Evolutionary conservation across 2,888 invertebrate genomes (phyloP), one percentile per base, ranked within the genome.

Genomic region (Ichneumoninae sp.): DNA sequence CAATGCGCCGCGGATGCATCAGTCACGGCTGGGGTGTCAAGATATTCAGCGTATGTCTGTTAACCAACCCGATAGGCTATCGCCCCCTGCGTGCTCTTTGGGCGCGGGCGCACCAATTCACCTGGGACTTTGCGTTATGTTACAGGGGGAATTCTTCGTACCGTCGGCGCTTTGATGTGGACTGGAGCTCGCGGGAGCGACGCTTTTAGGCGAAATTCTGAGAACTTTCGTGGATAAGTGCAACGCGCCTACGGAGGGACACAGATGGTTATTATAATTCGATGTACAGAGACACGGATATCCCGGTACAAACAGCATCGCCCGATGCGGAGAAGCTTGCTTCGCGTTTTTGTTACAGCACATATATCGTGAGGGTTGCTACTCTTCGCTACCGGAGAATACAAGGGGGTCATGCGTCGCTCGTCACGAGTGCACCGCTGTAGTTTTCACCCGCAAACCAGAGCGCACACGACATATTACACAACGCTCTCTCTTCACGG

Each of bases 341-440:
- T 19, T 10, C 16, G 7, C 57, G 8, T 63, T 63, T 63, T 63
- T n/a, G 16, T 16, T 30, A 33, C 16, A 30, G 63, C 16, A 22
- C 50, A 57, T 57, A 40, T 60, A 60, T 50, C 19, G 10, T 13
- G 74, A 81, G 83, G 66, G 69, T 69, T 19, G 73, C 54, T 77
- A 19, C 69, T 81, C 60, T 40, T 73, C 66, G 60, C 52, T 74
- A 71, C 40, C 19, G 77, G 47, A 60, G 83, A 79, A 77, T 16
- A 84, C 88, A 89, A 90, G 92, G 92, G 91, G 89, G 92, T 92
- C 90, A 91, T 90, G 92, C 90, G 90, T 91, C 89, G 89, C 85
- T 90, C 88, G 89, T 81, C 79, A 81, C 74, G 40, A 54, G 77
- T 47, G 70, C 66, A 36, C 63, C 33, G 65, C 40, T 63, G 70